Evolutionary conservation across 2,888 invertebrate species (phyloP), one percentile per base, ranked within the genome.

Genomic region (Punctoribates punctum): DNA sequence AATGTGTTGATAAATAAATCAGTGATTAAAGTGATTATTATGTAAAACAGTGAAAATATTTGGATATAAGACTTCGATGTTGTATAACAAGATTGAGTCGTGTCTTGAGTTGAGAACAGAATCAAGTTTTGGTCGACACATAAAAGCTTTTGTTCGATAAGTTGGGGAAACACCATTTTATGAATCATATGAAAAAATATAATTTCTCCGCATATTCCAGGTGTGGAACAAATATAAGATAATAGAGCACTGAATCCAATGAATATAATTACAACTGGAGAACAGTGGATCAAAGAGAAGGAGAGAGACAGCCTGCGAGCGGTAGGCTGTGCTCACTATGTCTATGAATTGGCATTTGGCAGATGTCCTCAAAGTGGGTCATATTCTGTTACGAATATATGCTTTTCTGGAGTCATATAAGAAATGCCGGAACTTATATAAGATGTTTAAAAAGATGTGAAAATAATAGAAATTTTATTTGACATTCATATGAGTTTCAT

Each of bases 321-420:
- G 62, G 1, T 15, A 23, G 15, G 62, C 60, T 27, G 13, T 27
- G 34, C 29, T 60, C 13, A 5, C 1, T n/a, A 8, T 23, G 29
- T 65, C 65, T 65, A 29, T 65, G 65, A 70, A 38, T 70, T 70
- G 23, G 70, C 70, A 42, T 70, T 70, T 70, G 23, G 70, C 70
- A 70, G 70, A 70, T 70, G 70, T 70, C 70, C 70, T 42, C 42
- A 23, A 70, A 70, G 42, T 70, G 70, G 70, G 70, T 70, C 70
- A 70, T 70, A 70, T 70, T 65, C 17, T 60, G 15, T 27, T n/a
- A 2, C 51, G 51, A 20, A 51, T 65, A 9, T n/a, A 34, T 23
- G 17, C 17, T 65, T 38, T 23, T 46, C 38, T 42, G 5, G 15
- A 65, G 13, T 42, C 42, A 11, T 42, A 42, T 42, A 65, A 29